phyloP scores from a whole-genome alignment of 2,888 invertebrate species.

The Hemicrepidius hirtus region DNA sequence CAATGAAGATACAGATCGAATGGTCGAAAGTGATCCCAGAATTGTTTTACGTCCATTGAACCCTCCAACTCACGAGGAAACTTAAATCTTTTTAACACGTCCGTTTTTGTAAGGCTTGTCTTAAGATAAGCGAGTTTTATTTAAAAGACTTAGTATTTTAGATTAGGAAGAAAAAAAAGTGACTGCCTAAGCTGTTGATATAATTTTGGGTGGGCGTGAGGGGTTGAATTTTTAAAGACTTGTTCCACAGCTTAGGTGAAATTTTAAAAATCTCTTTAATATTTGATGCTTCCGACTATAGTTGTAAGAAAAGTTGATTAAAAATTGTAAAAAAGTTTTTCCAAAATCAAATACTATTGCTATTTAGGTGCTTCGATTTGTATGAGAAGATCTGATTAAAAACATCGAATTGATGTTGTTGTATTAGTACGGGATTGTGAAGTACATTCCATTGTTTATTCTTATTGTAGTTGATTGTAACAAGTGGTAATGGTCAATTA shows the following conservation, averaged over 20 bases:
- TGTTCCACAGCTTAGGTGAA: slow-evolving; percentile 12
- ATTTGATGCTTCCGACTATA: slow-evolving; percentile 36
- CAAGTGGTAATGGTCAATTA: background rate
- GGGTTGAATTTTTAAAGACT: slow-evolving; percentile 1
- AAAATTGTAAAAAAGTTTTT: background rate
- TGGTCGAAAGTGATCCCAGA: slow-evolving; percentile 83
- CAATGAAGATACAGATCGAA: slow-evolving; percentile 83
- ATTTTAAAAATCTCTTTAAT: slow-evolving; percentile 20
- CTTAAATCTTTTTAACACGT: slow-evolving; percentile 59
- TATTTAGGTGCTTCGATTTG: slow-evolving; percentile 27
- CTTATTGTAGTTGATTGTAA: background rate
- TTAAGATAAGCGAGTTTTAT: slow-evolving; percentile 3
- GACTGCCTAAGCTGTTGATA: slow-evolving; percentile 28
- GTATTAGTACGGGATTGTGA: background rate
- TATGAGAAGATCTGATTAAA: slow-evolving; percentile 18
- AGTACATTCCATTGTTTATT: slow-evolving; percentile 10
- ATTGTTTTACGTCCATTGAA: slow-evolving; percentile 80
- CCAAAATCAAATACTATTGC: background rate
- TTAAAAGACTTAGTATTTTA: slow-evolving; percentile 23
- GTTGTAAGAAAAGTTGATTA: slow-evolving; percentile 9
- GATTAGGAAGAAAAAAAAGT: background rate
- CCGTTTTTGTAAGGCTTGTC: slow-evolving; percentile 22
- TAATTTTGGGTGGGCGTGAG: background rate
- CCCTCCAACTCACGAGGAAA: slow-evolving; percentile 74
- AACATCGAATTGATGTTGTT: slow-evolving; percentile 37